A percentile compares a stretch with the other conserved stretches of the same genome.
Evolutionary conservation across 1,140 invertebrate species (phyloP).

Genomic region (Bombus sylvicola): DNA sequence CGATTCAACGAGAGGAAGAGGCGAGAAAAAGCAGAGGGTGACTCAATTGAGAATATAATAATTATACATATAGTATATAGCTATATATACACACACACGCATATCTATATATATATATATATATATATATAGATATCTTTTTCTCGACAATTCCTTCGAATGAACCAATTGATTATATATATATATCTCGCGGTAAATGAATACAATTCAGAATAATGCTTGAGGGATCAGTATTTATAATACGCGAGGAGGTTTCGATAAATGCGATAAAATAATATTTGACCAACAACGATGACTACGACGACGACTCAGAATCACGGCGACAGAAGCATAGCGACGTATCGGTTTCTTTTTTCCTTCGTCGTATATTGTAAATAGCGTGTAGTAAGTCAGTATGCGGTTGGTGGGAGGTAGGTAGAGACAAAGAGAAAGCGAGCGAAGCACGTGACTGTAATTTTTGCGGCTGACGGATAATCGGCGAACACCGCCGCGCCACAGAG

Average conservation of each 20-base stretch:
- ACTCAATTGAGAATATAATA: not conserved
- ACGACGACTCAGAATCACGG: conserved; percentile 20
- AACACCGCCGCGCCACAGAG: not conserved
- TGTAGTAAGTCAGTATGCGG: conserved; percentile 40
- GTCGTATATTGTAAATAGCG: conserved; percentile 72
- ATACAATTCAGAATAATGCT: not conserved
- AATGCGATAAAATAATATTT: not conserved
- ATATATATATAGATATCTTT: not conserved
- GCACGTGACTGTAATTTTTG: conserved; percentile 51
- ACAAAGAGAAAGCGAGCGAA: conserved; percentile 50
- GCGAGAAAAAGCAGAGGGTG: not conserved
- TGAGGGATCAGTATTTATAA: conserved; percentile 68
- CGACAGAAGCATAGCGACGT: conserved; percentile 42
- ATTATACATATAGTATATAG: not conserved
- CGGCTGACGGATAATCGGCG: conserved; percentile 47
- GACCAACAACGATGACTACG: not conserved
- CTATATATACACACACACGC: not conserved
- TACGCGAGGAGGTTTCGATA: conserved; percentile 62
- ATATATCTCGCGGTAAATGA: not conserved
- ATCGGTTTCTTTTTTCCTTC: conserved; percentile 67
- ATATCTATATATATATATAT: too few relatives aligned
- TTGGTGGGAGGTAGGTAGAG: conserved; percentile 52
- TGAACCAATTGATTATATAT: not conserved
- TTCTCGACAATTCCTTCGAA: not conserved
- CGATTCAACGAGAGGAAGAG: not conserved